These are phyloP conservation scores for Drosophila seclusa DNA, from an alignment of 2,888 invertebrate species.

Conservation along the genomic window DNA sequence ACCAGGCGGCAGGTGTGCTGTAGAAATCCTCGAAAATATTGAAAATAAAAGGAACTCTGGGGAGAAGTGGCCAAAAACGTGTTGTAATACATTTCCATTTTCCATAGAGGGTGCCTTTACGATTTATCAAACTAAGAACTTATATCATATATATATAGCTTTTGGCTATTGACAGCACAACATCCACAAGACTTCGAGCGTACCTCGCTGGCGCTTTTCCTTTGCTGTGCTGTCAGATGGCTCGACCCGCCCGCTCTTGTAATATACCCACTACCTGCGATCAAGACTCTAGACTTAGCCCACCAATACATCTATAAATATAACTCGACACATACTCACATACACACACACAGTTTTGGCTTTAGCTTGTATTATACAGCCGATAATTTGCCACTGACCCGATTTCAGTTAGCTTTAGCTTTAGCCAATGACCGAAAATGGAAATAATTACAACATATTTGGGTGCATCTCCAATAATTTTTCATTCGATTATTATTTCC, in stretches of 20 bases:
- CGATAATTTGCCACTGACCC: constrained; percentile 69
- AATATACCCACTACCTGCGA: constrained; percentile 28
- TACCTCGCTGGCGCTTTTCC: constrained; percentile 40
- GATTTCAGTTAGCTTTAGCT: constrained; percentile 64
- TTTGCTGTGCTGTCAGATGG: constrained; percentile 43
- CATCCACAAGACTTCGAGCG: constrained; percentile 33
- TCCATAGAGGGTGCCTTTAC: constrained; percentile 57
- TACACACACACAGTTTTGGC: constrained; percentile 44
- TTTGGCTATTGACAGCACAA: constrained; percentile 42
- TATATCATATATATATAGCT: constrained; percentile 31
- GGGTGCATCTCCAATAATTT: constrained; percentile 84
- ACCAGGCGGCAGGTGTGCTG: constrained; percentile 88
- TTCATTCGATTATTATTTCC: constrained; percentile 78
- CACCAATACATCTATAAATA: constrained; percentile 53
- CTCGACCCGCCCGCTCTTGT: constrained; percentile 39
- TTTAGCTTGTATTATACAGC: constrained; percentile 74
- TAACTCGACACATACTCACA: constrained; percentile 13
- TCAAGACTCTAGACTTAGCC: constrained; percentile 36
- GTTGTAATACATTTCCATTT: constrained; percentile 85
- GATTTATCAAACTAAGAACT: not conserved
- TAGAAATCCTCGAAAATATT: constrained; percentile 86
- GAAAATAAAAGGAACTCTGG: constrained; percentile 84
- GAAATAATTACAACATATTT: constrained; percentile 85
- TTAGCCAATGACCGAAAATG: constrained; percentile 70
- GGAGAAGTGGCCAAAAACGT: constrained; percentile 85